A percentile compares a stretch with the other conserved stretches of the same genome.
Conservation (phyloP, 2,113 vertebrate species). For the Saimiri boliviensis region DNA sequence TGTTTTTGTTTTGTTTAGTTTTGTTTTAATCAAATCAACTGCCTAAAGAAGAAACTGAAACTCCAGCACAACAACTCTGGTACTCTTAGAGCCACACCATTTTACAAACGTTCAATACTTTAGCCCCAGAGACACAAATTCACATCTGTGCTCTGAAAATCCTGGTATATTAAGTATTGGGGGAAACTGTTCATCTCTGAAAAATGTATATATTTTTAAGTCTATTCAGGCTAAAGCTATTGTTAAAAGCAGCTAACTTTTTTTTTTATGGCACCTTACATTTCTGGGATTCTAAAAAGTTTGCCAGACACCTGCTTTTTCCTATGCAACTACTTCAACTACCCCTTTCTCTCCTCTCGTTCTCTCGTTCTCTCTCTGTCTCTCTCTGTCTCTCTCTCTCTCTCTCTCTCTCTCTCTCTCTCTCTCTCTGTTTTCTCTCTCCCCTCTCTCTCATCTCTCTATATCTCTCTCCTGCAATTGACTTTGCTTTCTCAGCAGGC, state of each 20-base stretch:
- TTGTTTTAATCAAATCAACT: background rate
- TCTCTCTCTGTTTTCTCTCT: fast-evolving
- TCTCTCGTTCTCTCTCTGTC: background rate
- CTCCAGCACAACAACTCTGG: background rate
- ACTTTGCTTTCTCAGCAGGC: background rate
- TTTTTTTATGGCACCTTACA: background rate
- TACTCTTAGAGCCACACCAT: background rate
- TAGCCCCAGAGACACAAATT: background rate
- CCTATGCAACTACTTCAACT: background rate
- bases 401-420: background rate
- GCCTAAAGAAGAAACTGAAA: background rate
- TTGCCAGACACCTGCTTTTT: background rate
- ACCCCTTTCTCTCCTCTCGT: background rate
- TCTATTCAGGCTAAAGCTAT: background rate
- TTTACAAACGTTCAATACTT: background rate
- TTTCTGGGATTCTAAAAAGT: background rate
- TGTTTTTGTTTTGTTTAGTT: background rate
- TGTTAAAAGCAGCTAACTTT: background rate
- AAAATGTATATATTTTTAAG: background rate
- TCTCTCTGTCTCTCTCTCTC: fast-evolving
- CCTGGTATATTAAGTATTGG: background rate
- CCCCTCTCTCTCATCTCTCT: background rate
- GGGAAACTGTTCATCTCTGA: background rate
- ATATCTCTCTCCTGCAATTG: background rate
- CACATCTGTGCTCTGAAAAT: background rate